Conservation (phyloP, 2,113 vertebrate species). For the Thamnaconus septentrionalis region DNA sequence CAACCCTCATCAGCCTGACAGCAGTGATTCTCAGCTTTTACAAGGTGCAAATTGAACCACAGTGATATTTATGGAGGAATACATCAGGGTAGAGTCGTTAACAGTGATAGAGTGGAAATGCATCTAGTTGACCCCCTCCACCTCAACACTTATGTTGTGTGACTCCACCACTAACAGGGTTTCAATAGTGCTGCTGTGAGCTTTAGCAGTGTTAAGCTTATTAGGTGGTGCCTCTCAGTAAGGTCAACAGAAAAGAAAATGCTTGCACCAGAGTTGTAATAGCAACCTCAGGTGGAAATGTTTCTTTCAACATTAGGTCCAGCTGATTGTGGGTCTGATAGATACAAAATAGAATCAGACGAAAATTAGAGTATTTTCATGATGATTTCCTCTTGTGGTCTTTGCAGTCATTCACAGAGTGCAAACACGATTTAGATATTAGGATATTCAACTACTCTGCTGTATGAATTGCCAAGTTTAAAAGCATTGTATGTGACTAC, state of each 20-base stretch:
- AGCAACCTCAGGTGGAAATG: not conserved
- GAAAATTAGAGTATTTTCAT: not conserved
- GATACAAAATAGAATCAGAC: not conserved
- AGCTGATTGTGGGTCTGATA: not conserved
- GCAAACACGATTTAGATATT: too few relatives aligned
- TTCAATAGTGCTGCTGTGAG: constrained; percentile 25
- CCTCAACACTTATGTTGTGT: constrained; percentile 9
- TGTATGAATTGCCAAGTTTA: too few relatives aligned
- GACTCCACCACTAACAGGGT: constrained; percentile 3
- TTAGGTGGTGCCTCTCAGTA: constrained; percentile 3
- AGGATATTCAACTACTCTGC: too few relatives aligned
- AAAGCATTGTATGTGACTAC: too few relatives aligned
- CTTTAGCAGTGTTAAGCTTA: constrained; percentile 15
- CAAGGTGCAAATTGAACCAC: constrained; percentile 7
- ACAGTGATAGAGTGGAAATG: constrained; percentile 7
- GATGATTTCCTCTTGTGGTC: too few relatives aligned
- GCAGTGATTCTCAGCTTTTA: too few relatives aligned
- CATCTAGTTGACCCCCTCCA: not conserved
- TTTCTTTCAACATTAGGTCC: constrained; percentile 13
- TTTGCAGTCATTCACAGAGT: too few relatives aligned
- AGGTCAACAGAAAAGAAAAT: constrained; percentile 19
- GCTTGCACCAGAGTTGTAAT: not conserved
- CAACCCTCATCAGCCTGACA: too few relatives aligned
- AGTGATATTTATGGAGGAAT: not conserved
- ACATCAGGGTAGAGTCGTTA: constrained; percentile 2